Evolutionary conservation across 92 coral and sea anemone species (phyloP), one percentile per base, ranked within the genome.

Genomic region (Porites divaricata): DNA sequence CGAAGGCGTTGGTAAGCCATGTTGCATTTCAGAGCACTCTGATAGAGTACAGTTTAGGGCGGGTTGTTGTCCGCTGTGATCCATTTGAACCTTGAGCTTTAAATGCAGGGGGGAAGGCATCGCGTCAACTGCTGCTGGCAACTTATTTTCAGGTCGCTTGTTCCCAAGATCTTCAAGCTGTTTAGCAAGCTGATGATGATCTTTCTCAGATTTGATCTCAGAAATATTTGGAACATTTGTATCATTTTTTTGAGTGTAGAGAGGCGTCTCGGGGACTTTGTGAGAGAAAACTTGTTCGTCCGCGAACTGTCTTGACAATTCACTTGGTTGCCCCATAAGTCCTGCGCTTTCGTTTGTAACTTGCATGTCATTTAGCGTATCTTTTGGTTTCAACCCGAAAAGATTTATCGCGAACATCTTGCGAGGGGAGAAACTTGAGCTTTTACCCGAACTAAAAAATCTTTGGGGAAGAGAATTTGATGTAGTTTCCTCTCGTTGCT

Each of bases 71-170:
- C 63, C 70, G 15, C 54, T 59, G 53, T 73, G 24, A 48, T 82
- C 86, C 86, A 82, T 72, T 3, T 72, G 9, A 8, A 82, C n/a
- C n/a, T 72, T 72, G 22, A 82, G 86, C 72, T 82, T 82, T 41
- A 82, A 82, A 8, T 72, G 71, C 21, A 82, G 86, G 9, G 79
- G 86, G 21, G 23, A 22, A 5, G 72, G 28, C 20, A 51, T 21
- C 16, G 50, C 23, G 23, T 62, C 72, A 23, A 51, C 50, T 45
- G 64, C 52, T 17, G 71, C 22, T 3, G 9, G 12, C 16, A 23
- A 13, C 52, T 72, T 9, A 53, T 70, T 65, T 20, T 80, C 19
- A 45, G 20, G 51, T 2, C 63, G 7, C 19, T 63, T 61, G 45
- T 51, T 52, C 9, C 50, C 72, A 45, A 61, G 63, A 48, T 63